A percentile compares a stretch with the other conserved stretches of the same genome.
These are phyloP conservation scores for Cochlearius cochlearius DNA, from an alignment of 2,113 vertebrate species.

Conservation along the genomic window DNA sequence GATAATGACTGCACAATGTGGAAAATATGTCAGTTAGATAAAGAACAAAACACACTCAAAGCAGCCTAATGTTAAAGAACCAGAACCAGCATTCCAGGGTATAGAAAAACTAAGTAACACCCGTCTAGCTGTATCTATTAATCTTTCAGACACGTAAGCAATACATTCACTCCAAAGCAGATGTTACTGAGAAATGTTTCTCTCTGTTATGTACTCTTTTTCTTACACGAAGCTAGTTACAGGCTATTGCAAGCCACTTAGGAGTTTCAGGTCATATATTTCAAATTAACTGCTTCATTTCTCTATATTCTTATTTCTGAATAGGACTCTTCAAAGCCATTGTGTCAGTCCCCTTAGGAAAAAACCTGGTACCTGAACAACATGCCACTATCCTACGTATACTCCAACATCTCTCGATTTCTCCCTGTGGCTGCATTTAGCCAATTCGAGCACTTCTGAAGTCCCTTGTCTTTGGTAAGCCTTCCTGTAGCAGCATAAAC, in stretches of 20 bases:
- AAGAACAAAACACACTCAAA: neutral
- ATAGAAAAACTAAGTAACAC: neutral
- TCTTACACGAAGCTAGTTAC: neutral
- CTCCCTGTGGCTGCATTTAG: neutral
- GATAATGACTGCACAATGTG: neutral
- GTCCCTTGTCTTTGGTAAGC: neutral
- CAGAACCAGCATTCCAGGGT: neutral
- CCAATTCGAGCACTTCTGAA: neutral
- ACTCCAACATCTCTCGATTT: neutral
- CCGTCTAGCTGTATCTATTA: neutral
- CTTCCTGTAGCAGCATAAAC: neutral
- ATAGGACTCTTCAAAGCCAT: neutral
- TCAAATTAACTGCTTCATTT: neutral
- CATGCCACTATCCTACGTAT: neutral
- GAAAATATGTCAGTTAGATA: neutral
- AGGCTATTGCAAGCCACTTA: neutral
- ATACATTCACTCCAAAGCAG: neutral
- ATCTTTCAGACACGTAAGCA: neutral
- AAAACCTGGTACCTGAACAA: neutral
- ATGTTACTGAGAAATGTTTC: neutral
- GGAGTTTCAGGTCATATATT: neutral
- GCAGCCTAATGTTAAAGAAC: neutral
- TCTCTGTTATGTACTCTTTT: neutral
- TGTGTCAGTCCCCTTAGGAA: neutral
- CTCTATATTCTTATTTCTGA: neutral